phyloP scores from a whole-genome alignment of 2,113 vertebrate species.

The Mohoua ochrocephala region DNA sequence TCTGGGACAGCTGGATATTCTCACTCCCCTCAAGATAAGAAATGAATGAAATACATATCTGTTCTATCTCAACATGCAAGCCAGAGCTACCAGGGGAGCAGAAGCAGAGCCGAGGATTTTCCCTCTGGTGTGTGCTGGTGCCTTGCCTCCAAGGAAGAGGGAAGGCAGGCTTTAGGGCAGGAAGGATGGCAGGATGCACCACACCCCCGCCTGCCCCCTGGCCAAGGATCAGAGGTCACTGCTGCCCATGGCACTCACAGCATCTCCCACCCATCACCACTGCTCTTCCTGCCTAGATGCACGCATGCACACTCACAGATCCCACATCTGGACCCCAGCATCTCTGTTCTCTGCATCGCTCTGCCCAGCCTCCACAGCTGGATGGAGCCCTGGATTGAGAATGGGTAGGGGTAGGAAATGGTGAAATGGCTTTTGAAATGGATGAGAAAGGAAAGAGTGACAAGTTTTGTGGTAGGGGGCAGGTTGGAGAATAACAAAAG shows the following conservation, averaged over 20 bases:
- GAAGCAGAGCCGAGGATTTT: not conserved
- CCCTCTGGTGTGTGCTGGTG: accelerated
- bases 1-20: not conserved
- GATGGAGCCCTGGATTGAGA: not conserved
- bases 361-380: not conserved
- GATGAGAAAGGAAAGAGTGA: not conserved
- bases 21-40: not conserved
- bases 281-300: not conserved
- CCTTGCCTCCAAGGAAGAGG: not conserved
- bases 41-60: not conserved
- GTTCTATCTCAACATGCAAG: not conserved
- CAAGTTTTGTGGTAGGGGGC: not conserved
- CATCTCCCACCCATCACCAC: not conserved
- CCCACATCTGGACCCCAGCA: not conserved
- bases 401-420: not conserved
- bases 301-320: accelerated
- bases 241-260: accelerated
- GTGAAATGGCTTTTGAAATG: not conserved
- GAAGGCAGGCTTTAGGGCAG: not conserved
- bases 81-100: not conserved
- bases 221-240: no score
- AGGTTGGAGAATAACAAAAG: not conserved
- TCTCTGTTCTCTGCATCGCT: not conserved
- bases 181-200: not conserved
- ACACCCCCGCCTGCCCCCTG: accelerated